Evolutionary conservation across 2,797 vertebrate genomes (phyloP), one percentile per base, ranked within the genome.

Genomic region (Catharus ustulatus): DNA sequence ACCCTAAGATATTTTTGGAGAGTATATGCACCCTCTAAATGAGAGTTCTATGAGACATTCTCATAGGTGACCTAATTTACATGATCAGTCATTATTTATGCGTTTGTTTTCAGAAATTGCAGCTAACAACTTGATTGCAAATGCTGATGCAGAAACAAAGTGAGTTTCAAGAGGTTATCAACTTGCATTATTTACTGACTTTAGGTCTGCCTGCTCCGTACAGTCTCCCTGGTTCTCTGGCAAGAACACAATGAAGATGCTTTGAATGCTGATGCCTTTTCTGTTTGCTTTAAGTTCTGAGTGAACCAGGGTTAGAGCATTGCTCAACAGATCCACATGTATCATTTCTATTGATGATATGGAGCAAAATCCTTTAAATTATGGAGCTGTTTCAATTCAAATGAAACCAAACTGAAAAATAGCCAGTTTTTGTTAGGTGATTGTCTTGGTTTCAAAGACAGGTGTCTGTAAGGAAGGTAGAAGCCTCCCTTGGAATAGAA

Each of bases 41-140:
- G 34, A 51, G 43, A 77, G 15, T 22, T 89, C 43, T 38, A n/a
- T 6, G 19, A 64, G 54, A 18, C 23, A 15, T 59, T 61, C 42
- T 81, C 75, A 90, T 90, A 72, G 40, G 27, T 64, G 12, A 59
- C 38, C 24, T 86, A 64, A 94, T 95, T 93, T 91, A 34, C 69
- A 78, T 51, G 27, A 81, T 84, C 77, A 73, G 10, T 84, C 46
- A 46, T 78, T 87, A 91, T 62, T 86, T 91, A 75, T 55, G 69
- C 59, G 32, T 38, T 80, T 81, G 43, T 91, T 89, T 87, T 78
- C 76, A 48, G 51, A 84, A 94, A 40, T 55, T 76, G 43, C 26
- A 57, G 42, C 29, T 59, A 71, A 29, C 58, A 69, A 51, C 69
- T 78, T 93, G 90, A 94, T 96, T 95, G 51, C 73, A 48, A 86